Evolutionary conservation across 2,797 vertebrate species (phyloP).

Genomic region (Emydoidea blandingii): DNA sequence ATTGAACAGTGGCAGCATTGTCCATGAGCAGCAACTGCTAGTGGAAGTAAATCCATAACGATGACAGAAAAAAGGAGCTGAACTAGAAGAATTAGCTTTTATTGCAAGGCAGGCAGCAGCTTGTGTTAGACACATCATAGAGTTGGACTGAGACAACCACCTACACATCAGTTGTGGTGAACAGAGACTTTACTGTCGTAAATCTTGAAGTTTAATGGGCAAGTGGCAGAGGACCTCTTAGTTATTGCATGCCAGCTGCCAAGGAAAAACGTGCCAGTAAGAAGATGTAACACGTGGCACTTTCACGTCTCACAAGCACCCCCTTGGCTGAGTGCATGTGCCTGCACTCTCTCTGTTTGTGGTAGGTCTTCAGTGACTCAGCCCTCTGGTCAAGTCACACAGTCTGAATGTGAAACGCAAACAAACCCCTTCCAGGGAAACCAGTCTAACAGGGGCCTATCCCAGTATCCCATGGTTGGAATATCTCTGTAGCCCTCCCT

Average conservation of each 20-base stretch:
- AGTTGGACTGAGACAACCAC: neutral
- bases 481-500: too few relatives aligned
- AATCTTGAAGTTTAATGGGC: neutral
- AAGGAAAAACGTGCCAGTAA: neutral
- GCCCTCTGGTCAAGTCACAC: too few relatives aligned
- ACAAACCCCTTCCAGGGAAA: too few relatives aligned
- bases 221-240: neutral
- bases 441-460: too few relatives aligned
- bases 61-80: neutral
- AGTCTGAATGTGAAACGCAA: too few relatives aligned
- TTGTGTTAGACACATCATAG: neutral
- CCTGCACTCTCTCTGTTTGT: too few relatives aligned
- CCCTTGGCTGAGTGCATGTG: too few relatives aligned
- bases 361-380: too few relatives aligned
- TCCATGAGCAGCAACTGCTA: neutral
- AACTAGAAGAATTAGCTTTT: neutral
- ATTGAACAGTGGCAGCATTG: neutral
- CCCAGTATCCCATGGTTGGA: too few relatives aligned
- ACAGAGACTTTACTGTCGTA: neutral
- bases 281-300: neutral
- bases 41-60: neutral
- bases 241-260: neutral
- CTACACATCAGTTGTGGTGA: neutral
- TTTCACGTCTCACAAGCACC: neutral
- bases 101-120: neutral